A percentile compares a stretch with the other conserved stretches of the same genome.
Evolutionary conservation across 2,113 vertebrate genomes (phyloP).

Genomic region (Actenoides lindsayi): DNA sequence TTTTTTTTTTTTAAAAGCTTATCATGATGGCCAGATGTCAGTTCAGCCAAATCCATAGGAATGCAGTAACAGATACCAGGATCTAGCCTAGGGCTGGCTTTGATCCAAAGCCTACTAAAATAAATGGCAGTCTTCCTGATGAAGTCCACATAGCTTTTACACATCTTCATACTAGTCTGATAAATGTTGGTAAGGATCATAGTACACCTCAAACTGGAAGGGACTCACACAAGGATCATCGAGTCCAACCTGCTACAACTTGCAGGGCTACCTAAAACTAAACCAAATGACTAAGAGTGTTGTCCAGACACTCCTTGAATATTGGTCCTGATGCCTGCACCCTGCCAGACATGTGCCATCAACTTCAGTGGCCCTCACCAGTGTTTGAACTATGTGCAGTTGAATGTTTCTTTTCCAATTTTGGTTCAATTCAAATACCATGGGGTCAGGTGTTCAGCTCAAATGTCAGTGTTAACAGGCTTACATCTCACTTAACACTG

Average conservation of each 20-base stretch:
- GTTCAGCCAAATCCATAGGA: conserved; percentile 38
- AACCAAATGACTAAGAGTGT: background rate
- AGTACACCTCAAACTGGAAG: background rate
- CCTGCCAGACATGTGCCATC: background rate
- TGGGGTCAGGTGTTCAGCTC: background rate
- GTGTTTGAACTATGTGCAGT: background rate
- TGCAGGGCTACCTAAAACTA: background rate
- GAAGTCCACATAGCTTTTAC: background rate
- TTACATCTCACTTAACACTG: background rate
- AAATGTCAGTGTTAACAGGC: background rate
- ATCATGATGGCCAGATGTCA: conserved; percentile 19
- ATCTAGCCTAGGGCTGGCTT: background rate
- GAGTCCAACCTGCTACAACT: background rate
- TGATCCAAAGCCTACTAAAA: background rate
- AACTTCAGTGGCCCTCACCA: background rate
- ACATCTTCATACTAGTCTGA: background rate
- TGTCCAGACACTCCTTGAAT: background rate
- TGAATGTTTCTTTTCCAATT: background rate
- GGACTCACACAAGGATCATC: background rate
- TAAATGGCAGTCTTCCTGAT: background rate
- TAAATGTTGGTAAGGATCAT: background rate
- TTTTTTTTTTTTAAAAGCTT: background rate
- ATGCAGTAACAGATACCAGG: conserved; percentile 45
- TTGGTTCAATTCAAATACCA: background rate
- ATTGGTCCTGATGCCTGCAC: background rate